Evolutionary conservation across 2,888 invertebrate species (phyloP).

Genomic region (Miltochrista miniata): DNA sequence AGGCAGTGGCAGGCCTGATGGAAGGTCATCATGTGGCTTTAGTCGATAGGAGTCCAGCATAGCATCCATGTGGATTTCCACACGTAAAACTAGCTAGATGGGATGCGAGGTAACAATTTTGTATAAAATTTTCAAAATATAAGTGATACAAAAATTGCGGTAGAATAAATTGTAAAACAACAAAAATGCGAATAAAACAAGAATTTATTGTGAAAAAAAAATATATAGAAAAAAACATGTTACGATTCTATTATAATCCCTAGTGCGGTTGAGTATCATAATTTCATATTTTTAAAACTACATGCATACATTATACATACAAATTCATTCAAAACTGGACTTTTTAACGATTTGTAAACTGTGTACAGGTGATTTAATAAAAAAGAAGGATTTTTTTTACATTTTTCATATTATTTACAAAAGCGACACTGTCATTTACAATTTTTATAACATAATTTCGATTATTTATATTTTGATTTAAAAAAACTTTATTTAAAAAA

Average conservation of each 20-base stretch:
- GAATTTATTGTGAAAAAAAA: constrained; percentile 15
- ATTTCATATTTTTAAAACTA: constrained; percentile 36
- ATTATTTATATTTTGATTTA: too few relatives aligned
- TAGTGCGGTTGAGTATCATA: constrained; percentile 49
- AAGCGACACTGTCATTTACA: not conserved
- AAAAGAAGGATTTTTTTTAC: too few relatives aligned
- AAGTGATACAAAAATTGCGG: not conserved
- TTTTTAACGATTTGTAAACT: constrained; percentile 14
- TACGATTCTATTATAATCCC: constrained; percentile 43
- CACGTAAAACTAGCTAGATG: too few relatives aligned
- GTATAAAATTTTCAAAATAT: not conserved
- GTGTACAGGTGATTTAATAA: not conserved
- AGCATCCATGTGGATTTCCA: too few relatives aligned
- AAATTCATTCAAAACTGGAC: constrained; percentile 17
- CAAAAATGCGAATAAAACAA: constrained; percentile 8
- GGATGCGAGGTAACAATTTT: too few relatives aligned
- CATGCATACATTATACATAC: constrained; percentile 26
- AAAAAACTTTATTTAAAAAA: too few relatives aligned
- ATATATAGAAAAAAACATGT: constrained; percentile 17
- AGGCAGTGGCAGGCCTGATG: too few relatives aligned
- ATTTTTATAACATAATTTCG: too few relatives aligned
- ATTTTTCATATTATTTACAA: not conserved
- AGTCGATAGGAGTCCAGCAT: too few relatives aligned
- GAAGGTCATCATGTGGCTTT: too few relatives aligned
- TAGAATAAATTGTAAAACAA: constrained; percentile 27